phyloP scores from a whole-genome alignment of 2,888 invertebrate genomes.

The Tubulanus polymorphus region DNA sequence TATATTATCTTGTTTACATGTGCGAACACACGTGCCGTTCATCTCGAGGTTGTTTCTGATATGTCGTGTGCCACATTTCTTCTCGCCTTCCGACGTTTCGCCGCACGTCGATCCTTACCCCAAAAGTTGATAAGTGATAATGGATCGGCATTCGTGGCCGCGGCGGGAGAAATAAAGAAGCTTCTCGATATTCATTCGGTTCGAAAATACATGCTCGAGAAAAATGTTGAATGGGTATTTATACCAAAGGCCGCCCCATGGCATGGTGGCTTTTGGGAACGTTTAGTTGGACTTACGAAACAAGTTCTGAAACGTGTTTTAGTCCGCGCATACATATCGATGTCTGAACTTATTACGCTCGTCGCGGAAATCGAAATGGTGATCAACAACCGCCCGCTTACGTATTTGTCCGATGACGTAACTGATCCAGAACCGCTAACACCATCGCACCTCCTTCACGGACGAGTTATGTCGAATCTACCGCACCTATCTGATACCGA shows the following conservation, averaged over 20 bases:
- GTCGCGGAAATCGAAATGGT: conserved; percentile 18
- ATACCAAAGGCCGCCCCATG: conserved; percentile 7
- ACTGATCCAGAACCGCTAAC: conserved; percentile 14
- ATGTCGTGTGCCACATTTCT: conserved; percentile 5
- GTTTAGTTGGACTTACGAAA: conserved; percentile 7
- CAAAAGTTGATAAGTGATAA: conserved; percentile 6
- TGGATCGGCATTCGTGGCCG: conserved; percentile 3
- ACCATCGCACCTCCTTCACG: conserved; percentile 17
- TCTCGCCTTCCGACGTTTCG: conserved; percentile 4
- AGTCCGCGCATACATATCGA: background rate
- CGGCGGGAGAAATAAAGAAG: background rate
- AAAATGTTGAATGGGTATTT: conserved; percentile 8
- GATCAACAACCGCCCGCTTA: conserved; percentile 21
- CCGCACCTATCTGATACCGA: conserved; percentile 5
- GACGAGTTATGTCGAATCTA: conserved; percentile 7
- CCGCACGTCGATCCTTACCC: background rate
- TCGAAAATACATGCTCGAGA: background rate
- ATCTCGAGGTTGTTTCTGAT: conserved; percentile 6
- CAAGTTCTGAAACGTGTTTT: conserved; percentile 3
- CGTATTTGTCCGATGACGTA: conserved; percentile 12
- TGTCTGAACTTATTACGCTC: conserved; percentile 11
- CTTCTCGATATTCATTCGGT: background rate
- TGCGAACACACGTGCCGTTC: background rate
- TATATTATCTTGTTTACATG: background rate
- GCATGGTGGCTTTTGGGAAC: conserved; percentile 12